phyloP scores from a whole-genome alignment of 2,797 vertebrate species.

The Buceros bicornis region DNA sequence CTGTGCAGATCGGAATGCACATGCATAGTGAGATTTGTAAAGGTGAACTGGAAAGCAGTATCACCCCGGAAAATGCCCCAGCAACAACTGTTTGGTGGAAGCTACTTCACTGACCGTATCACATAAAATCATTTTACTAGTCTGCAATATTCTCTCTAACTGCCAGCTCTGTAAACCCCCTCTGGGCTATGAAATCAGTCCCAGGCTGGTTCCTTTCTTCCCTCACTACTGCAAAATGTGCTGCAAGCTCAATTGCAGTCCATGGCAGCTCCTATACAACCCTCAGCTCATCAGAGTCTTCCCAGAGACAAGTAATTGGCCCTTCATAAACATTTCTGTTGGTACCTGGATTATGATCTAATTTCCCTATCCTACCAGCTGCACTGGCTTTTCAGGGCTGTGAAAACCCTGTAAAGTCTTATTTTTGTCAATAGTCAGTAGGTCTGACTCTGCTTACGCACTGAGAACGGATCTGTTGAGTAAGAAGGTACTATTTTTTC shows the following conservation, averaged over 20 bases:
- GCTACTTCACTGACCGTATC: constrained; percentile 31
- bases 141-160: constrained; percentile 5
- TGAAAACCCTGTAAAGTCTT: neutral
- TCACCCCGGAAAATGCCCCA: constrained; percentile 11
- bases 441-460: neutral
- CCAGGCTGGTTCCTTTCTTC: constrained; percentile 25
- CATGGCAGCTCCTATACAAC: neutral
- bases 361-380: neutral
- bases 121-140: constrained; percentile 21
- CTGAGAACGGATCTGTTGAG: neutral
- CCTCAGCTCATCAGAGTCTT: constrained; percentile 4
- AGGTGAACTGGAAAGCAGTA: constrained; percentile 44
- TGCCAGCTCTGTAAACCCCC: constrained; percentile 27
- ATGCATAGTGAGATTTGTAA: neutral
- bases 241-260: constrained; percentile 21
- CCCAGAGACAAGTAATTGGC: neutral
- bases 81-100: constrained; percentile 8
- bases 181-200: constrained; percentile 43
- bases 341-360: neutral
- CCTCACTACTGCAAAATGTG: constrained; percentile 4
- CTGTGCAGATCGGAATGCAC: neutral
- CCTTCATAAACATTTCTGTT: constrained; percentile 18
- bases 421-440: neutral
- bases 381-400: neutral
- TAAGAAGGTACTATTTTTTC: constrained; percentile 32